A percentile compares a stretch with the other conserved stretches of the same genome.
These are phyloP conservation scores for Tautogolabrus adspersus DNA, from an alignment of 2,113 vertebrate genomes.

Conservation along the genomic window DNA sequence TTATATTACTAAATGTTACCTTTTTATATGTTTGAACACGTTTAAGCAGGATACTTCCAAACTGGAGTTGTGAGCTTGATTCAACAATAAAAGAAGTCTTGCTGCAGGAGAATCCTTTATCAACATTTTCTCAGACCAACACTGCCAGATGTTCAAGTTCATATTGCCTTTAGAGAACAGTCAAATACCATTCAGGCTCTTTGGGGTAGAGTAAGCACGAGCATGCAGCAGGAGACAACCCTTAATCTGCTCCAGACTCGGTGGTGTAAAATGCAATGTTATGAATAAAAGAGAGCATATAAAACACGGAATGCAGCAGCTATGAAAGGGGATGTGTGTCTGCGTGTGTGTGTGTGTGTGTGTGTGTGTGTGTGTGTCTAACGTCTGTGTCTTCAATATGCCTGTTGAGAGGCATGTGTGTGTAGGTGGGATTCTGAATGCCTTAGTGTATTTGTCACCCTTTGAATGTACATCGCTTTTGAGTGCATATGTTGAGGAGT, in stretches of 20 bases:
- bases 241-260: slow-evolving; percentile 81
- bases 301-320: slow-evolving; percentile 79
- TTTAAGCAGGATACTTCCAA: background rate
- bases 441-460: slow-evolving; percentile 7
- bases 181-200: slow-evolving; percentile 76
- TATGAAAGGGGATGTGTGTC: slow-evolving; percentile 61
- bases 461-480: slow-evolving; percentile 4
- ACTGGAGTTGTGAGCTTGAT: slow-evolving; percentile 1
- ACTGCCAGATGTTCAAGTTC: slow-evolving; percentile 78
- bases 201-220: slow-evolving; percentile 80
- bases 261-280: slow-evolving; percentile 82
- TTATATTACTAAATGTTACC: no score
- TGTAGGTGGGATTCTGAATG: slow-evolving; percentile 20
- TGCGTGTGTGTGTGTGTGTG: slow-evolving; percentile 29
- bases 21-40: background rate
- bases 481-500: background rate
- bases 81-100: slow-evolving; percentile 48
- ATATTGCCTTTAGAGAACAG: slow-evolving; percentile 74
- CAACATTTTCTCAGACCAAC: slow-evolving; percentile 62
- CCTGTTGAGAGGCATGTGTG: slow-evolving; percentile 24
- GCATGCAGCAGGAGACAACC: slow-evolving; percentile 75
- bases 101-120: slow-evolving; percentile 63
- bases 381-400: slow-evolving; percentile 10
- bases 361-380: slow-evolving; percentile 18
- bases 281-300: slow-evolving; percentile 81